A percentile compares a stretch with the other conserved stretches of the same genome.
These are phyloP conservation scores for Drosophila ohnishii DNA, from an alignment of 1,140 invertebrate species.

Conservation along the genomic window DNA sequence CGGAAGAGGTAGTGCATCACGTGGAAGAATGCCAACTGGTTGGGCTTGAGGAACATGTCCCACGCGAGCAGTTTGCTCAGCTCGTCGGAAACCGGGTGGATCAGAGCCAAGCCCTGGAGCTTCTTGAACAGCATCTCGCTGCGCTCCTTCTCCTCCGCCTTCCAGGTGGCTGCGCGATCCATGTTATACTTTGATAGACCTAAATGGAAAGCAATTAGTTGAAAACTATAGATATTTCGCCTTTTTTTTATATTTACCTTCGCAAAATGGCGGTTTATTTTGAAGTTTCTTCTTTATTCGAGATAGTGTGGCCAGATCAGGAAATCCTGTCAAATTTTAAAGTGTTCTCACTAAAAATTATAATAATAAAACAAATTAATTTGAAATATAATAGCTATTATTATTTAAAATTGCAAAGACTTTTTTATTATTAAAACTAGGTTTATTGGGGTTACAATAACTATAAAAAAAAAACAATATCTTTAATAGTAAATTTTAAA, in stretches of 20 bases:
- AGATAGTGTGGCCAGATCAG: conserved; percentile 2
- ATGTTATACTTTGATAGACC: conserved; percentile 18
- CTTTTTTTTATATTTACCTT: background rate
- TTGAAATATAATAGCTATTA: background rate
- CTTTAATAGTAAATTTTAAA: background rate
- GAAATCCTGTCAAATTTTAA: background rate
- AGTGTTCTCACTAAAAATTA: too few relatives aligned
- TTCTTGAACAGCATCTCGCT: conserved; percentile 66
- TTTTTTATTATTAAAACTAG: background rate
- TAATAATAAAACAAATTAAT: background rate
- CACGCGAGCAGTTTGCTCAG: conserved; percentile 63
- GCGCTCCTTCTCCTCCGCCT: conserved; percentile 77
- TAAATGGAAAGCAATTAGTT: background rate
- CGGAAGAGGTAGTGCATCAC: conserved; percentile 84
- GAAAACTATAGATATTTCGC: background rate
- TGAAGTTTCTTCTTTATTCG: conserved; percentile 12
- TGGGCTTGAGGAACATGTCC: conserved; percentile 85
- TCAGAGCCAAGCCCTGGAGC: conserved; percentile 56
- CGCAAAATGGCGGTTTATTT: conserved; percentile 40
- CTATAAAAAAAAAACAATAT: too few relatives aligned
- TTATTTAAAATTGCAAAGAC: too few relatives aligned
- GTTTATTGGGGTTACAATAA: too few relatives aligned
- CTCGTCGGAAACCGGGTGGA: conserved; percentile 68
- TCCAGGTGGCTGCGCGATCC: conserved; percentile 73
- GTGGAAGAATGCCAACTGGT: conserved; percentile 84